phyloP scores from a whole-genome alignment of 2,888 invertebrate species.

The Alcis repandata region DNA sequence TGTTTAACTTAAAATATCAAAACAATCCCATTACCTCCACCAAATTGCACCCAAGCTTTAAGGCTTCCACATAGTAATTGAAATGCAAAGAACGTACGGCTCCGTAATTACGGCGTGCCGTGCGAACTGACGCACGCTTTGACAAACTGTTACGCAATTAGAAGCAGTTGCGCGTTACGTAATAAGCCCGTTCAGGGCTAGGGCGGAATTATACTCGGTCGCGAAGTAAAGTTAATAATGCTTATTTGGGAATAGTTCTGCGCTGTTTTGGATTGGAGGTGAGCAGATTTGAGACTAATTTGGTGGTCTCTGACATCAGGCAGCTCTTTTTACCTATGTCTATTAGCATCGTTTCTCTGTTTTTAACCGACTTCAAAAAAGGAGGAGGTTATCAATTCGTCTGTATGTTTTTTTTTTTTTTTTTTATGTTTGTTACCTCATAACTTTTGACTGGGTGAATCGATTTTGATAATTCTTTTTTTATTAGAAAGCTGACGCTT shows the following conservation, averaged over 20 bases:
- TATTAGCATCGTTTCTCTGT: too few species aligned
- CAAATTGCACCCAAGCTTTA: slow-evolving; percentile 22
- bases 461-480: too few species aligned
- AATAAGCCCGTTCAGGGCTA: slow-evolving; percentile 50
- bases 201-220: slow-evolving; percentile 31
- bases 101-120: slow-evolving; percentile 58
- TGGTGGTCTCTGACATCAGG: too few species aligned
- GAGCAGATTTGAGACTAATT: background rate
- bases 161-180: slow-evolving; percentile 57
- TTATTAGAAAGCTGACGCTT: too few species aligned
- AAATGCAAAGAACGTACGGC: slow-evolving; percentile 58
- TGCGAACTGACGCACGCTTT: slow-evolving; percentile 59
- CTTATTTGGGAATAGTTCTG: slow-evolving; percentile 34
- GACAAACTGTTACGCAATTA: slow-evolving; percentile 65
- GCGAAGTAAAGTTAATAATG: slow-evolving; percentile 36
- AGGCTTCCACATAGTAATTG: slow-evolving; percentile 50
- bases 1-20: slow-evolving; percentile 3
- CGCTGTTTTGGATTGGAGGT: background rate
- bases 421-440: too few species aligned
- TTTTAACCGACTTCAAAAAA: too few species aligned
- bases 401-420: too few species aligned
- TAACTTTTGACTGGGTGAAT: too few species aligned
- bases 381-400: too few species aligned
- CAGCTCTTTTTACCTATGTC: too few species aligned
- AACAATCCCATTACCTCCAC: background rate